A percentile compares a stretch with the other conserved stretches of the same genome.
Conservation (phyloP, 2,888 invertebrate genomes). For the Diplazon laetatorius region DNA sequence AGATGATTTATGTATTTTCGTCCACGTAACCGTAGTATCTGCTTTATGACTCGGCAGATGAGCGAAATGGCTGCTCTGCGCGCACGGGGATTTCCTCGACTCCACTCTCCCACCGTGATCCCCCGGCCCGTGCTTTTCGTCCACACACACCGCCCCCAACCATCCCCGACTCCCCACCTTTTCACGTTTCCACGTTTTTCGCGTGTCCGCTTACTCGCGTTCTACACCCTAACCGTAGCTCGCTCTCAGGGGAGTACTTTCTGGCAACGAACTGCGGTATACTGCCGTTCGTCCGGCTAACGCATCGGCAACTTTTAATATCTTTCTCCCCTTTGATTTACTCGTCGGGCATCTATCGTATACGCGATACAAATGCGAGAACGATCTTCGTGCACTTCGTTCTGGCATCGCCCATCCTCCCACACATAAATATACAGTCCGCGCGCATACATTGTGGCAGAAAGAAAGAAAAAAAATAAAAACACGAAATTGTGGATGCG, state of each 20-base stretch:
- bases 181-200: no score
- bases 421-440: background rate
- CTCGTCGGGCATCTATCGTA: slow-evolving; percentile 38
- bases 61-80: slow-evolving; percentile 75
- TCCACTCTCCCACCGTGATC: slow-evolving; percentile 21
- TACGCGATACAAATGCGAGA: slow-evolving; percentile 13
- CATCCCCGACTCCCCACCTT: no score
- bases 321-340: slow-evolving; percentile 73
- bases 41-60: slow-evolving; percentile 80
- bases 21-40: slow-evolving; percentile 74
- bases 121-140: no score
- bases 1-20: slow-evolving; percentile 77
- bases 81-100: slow-evolving; percentile 12
- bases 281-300: slow-evolving; percentile 63
- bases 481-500: background rate
- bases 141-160: no score
- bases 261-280: slow-evolving; percentile 72
- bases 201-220: slow-evolving; percentile 46
- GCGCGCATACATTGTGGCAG: background rate
- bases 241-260: slow-evolving; percentile 73
- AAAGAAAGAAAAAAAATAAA: background rate
- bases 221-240: slow-evolving; percentile 2
- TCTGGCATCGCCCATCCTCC: background rate
- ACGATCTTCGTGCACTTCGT: background rate
- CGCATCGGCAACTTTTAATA: slow-evolving; percentile 78